Base-by-base conservation (phyloP, 2,888 invertebrate genomes). In the Oligia strigilis region DNA sequence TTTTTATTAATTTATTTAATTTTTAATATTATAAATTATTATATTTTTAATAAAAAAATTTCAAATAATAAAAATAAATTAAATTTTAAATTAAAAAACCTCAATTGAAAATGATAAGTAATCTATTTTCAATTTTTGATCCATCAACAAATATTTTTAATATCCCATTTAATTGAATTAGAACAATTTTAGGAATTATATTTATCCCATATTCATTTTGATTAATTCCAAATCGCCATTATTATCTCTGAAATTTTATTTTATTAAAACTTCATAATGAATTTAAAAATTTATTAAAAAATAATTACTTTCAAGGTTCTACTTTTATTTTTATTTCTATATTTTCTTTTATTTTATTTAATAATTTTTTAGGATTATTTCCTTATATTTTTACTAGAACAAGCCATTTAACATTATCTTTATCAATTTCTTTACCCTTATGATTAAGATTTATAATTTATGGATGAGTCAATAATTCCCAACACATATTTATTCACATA, bases 311-410 rank as follows among this genome's bases (percentile, higher is more conserved):
- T 91, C 94, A 95, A 92, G 97, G 97, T 89, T 96, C 95, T 89
- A 96, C 97, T 49, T 95, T 97, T 89, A 97, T 97, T 91, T 97
- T 98, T 94, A 96, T 97, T 89, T 95, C 97, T 2, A 90, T 98
- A 93, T 98, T 98, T 93, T 92, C 95, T 66, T 95, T 97, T 92
- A 96, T 98, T 94, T 88, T 98, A 94, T 96, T 98, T 93, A 98
- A 98, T 97, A 98, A 98, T 96, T 97, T 98, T 90, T 92, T 98
- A 96, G 98, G 98, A 0, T 92, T 98, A 96, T 97, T 98, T 4
- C 98, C 98, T 0, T 98, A 98, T 96, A 97, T 98, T 95, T 98
- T 98, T 95, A 98, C 98, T 55, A 97, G 97, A 88, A 97, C 98
- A 83, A 98, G 98, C 2, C 98, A 98, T 93, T 91, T 98, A 96